Evolutionary conservation across 2,888 invertebrate genomes (phyloP), one percentile per base, ranked within the genome.

Genomic region (Caradrina clavipalpis): DNA sequence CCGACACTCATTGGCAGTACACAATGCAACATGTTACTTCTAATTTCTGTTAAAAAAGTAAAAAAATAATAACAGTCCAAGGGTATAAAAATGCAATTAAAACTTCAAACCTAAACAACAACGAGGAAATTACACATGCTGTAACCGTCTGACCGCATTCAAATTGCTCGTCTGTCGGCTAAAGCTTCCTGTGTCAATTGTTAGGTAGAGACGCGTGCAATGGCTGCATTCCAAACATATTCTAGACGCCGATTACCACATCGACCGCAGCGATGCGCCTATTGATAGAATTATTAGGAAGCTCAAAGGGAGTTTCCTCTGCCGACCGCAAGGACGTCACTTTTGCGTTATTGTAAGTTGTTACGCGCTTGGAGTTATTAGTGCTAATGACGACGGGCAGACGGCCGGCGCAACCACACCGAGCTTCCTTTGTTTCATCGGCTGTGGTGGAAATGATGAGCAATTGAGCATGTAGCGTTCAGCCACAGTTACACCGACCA

Each of bases 231-330:
- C 89, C 90, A 89, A 88, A 88, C 89, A 91, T 91, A 90, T 91
- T 88, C 88, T 86, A 81, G 86, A 83, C 72, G 78, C 83, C 90
- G 87, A 91, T 92, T 90, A 91, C 94, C 93, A 89, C 92, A 89
- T 88, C 81, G 82, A 94, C 94, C 95, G 86, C 95, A 94, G 89
- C 87, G 83, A 87, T 89, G 89, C 87, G 82, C 88, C 92, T 92
- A 93, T 94, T 94, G 93, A 94, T 94, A 94, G 91, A 94, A 94
- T 94, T 92, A 91, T 94, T 93, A 92, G 89, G 83, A 86, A 82
- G 77, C 80, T 83, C 87, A 88, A 90, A 90, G 86, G 84, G 87
- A 83, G 88, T 86, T 91, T 91, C 91, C 90, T 92, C 87, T 83
- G 76, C 72, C 86, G 81, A 95, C 95, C 95, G 88, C 95, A 95